Conservation (phyloP, 2,797 vertebrate species). For the Sebastes taczanowskii region DNA sequence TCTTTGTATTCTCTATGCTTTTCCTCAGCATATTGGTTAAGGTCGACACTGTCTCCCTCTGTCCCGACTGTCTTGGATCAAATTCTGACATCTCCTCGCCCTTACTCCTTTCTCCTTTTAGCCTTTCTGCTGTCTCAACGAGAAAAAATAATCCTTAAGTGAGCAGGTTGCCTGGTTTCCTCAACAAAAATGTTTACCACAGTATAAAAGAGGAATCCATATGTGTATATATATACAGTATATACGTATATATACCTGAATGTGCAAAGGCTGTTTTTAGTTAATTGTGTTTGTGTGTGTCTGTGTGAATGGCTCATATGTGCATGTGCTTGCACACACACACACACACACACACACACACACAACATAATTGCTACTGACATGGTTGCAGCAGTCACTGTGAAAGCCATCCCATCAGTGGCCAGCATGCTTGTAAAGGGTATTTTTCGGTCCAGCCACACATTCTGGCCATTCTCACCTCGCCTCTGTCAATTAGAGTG, state of each 20-base stretch:
- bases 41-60: not conserved
- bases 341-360: not conserved
- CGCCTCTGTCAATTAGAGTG: slow-evolving; percentile 22
- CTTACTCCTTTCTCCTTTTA: not conserved
- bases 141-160: not conserved
- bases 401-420: not conserved
- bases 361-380: not conserved
- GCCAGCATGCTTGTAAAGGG: slow-evolving; percentile 5
- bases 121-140: not conserved
- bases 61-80: not conserved
- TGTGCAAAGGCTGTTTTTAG: not conserved
- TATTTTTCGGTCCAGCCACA: slow-evolving; percentile 7
- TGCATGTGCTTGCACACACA: not conserved
- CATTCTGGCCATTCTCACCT: slow-evolving; percentile 38
- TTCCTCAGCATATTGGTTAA: not conserved
- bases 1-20: not conserved
- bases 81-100: not conserved
- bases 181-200: not conserved
- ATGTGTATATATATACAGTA: not conserved
- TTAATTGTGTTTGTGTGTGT: not conserved
- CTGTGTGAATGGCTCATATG: not conserved
- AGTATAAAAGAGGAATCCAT: not conserved
- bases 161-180: not conserved
- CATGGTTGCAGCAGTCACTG: not conserved
- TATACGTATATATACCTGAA: not conserved